A percentile compares a stretch with the other conserved stretches of the same genome.
Conservation (phyloP, 2,888 invertebrate genomes). For the Reticulitermes lucifugus region DNA sequence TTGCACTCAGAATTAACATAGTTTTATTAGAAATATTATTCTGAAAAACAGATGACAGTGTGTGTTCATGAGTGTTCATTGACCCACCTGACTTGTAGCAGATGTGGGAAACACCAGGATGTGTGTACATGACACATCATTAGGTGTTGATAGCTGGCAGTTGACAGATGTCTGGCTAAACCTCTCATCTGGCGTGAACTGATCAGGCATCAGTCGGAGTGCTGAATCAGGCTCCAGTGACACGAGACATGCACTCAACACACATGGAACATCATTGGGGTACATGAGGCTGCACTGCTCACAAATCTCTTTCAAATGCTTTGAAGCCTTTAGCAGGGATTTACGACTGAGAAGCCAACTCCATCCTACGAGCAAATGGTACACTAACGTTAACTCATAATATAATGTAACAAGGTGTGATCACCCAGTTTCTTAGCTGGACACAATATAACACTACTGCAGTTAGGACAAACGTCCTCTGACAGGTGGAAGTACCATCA, state of each 20-base stretch:
- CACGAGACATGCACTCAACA: constrained; percentile 97
- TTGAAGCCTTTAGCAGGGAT: constrained; percentile 88
- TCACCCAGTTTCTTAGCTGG: too few relatives aligned
- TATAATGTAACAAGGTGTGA: too few relatives aligned
- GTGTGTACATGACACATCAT: constrained; percentile 97
- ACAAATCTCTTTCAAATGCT: constrained; percentile 91
- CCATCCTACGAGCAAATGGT: constrained; percentile 74
- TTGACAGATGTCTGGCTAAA: constrained; percentile 90
- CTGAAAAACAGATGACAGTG: background rate
- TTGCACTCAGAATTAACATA: background rate
- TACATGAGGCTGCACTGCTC: constrained; percentile 87
- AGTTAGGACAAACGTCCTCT: too few relatives aligned
- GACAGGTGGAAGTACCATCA: too few relatives aligned
- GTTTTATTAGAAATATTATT: background rate
- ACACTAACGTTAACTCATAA: too few relatives aligned
- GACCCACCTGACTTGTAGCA: constrained; percentile 86
- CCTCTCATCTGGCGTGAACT: constrained; percentile 95
- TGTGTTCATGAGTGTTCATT: background rate
- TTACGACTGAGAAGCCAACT: constrained; percentile 93
- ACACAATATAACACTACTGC: too few relatives aligned
- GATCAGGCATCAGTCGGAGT: constrained; percentile 92
- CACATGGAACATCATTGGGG: constrained; percentile 87
- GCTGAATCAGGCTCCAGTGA: constrained; percentile 92
- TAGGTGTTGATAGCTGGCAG: constrained; percentile 92
- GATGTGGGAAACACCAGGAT: constrained; percentile 98